These are phyloP conservation scores for Philantomba maxwellii DNA, from an alignment of 2,113 vertebrate genomes.

Conservation along the genomic window DNA sequence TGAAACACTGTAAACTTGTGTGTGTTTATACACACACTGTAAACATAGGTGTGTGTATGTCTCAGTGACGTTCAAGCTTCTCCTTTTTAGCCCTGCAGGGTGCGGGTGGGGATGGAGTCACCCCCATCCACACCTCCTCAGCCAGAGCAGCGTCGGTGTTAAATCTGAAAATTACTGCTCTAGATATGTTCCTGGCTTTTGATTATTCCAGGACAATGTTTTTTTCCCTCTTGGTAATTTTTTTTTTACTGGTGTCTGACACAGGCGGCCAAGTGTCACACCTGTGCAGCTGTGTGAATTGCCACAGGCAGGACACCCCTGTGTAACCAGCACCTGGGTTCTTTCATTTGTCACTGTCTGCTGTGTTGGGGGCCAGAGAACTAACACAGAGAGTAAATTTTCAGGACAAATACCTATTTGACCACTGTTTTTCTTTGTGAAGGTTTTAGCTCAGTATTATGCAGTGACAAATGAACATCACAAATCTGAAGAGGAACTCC, in stretches of 20 bases:
- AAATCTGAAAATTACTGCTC: background rate
- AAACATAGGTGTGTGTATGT: background rate
- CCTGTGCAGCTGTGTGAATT: rapidly evolving
- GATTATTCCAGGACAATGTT: background rate
- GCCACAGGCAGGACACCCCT: background rate
- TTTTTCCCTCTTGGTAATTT: background rate
- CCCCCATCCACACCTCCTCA: rapidly evolving
- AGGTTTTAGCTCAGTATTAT: slow-evolving; percentile 93
- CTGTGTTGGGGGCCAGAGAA: background rate
- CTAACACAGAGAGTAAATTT: background rate
- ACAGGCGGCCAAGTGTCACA: rapidly evolving
- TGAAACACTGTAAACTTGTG: rapidly evolving
- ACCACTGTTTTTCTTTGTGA: slow-evolving; percentile 40
- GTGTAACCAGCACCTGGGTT: no score
- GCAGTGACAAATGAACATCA: slow-evolving; percentile 77
- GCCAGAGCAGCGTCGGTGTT: rapidly evolving
- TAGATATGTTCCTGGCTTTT: background rate
- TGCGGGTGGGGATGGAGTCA: no score
- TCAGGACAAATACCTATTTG: background rate
- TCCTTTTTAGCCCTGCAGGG: background rate
- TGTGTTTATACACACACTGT: background rate
- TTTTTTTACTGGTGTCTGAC: rapidly evolving
- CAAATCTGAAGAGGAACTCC: slow-evolving; percentile 86
- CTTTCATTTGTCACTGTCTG: background rate
- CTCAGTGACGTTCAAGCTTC: background rate